These are phyloP conservation scores for Gryon sp. DNA, from an alignment of 1,140 invertebrate species.

Conservation along the genomic window DNA sequence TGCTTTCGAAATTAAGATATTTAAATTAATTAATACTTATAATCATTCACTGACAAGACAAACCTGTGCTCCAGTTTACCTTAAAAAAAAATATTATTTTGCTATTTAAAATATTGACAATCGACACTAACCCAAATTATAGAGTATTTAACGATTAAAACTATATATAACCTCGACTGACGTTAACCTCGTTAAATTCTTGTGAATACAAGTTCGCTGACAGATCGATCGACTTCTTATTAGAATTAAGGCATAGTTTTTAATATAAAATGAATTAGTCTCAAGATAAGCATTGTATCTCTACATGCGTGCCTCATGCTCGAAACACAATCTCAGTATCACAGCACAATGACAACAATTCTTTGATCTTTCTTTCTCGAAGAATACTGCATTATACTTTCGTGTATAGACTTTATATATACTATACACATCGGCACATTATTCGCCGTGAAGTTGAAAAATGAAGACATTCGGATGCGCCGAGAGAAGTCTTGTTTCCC, in stretches of 20 bases:
- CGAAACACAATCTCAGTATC: conserved; percentile 35
- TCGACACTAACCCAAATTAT: too few relatives aligned
- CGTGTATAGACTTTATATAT: conserved; percentile 41
- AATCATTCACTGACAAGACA: too few relatives aligned
- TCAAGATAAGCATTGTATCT: conserved; percentile 15
- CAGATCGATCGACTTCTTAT: conserved; percentile 11
- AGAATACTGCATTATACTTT: conserved; percentile 59
- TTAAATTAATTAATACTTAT: too few relatives aligned
- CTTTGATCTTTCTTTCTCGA: conserved; percentile 40
- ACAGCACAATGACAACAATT: too few relatives aligned
- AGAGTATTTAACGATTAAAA: too few relatives aligned
- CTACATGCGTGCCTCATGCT: conserved; percentile 24
- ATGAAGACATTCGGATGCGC: conserved; percentile 50
- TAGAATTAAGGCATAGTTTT: conserved; percentile 34
- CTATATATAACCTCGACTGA: too few relatives aligned
- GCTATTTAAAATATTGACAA: too few relatives aligned
- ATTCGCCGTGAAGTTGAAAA: conserved; percentile 52
- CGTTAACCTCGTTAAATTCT: too few relatives aligned
- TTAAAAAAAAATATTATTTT: too few relatives aligned
- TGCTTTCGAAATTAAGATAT: too few relatives aligned
- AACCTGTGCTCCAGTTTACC: too few relatives aligned
- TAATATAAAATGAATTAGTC: conserved; percentile 14
- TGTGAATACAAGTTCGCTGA: too few relatives aligned
- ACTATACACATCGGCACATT: conserved; percentile 54
- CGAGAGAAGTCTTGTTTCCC: conserved; percentile 2